These are phyloP conservation scores for Gopherus flavomarginatus DNA, from an alignment of 2,113 vertebrate genomes.

Conservation along the genomic window DNA sequence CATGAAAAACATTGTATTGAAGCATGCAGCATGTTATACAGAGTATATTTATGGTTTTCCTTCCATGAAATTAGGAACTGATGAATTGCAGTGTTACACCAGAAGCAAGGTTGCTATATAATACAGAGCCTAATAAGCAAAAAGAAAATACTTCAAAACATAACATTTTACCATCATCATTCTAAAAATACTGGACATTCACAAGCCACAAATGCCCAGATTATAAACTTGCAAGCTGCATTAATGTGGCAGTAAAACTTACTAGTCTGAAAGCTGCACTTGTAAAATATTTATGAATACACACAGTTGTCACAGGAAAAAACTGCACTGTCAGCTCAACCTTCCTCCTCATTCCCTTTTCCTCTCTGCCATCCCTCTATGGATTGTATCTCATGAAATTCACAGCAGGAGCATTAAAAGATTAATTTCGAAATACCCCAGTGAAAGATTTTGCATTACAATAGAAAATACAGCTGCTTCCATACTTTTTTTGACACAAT, in stretches of 20 bases:
- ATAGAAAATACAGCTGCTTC: constrained; percentile 8
- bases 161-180: constrained; percentile 70
- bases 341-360: constrained; percentile 35
- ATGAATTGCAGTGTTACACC: constrained; percentile 55
- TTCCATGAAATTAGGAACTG: constrained; percentile 63
- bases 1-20: constrained; percentile 23
- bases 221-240: constrained; percentile 77
- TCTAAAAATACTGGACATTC: constrained; percentile 65
- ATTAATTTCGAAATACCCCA: constrained; percentile 53
- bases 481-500: not conserved
- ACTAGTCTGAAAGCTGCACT: constrained; percentile 75
- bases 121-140: constrained; percentile 39
- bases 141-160: constrained; percentile 73
- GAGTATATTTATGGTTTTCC: constrained; percentile 64
- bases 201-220: constrained; percentile 65
- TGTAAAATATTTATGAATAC: constrained; percentile 85
- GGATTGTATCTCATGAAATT: constrained; percentile 58
- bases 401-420: constrained; percentile 44
- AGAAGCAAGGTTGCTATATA: constrained; percentile 61
- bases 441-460: not conserved
- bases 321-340: constrained; percentile 75
- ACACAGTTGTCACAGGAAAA: constrained; percentile 71
- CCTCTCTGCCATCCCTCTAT: constrained; percentile 41
- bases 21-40: constrained; percentile 42
- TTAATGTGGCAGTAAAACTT: constrained; percentile 82